phyloP scores from a whole-genome alignment of 2,797 vertebrate genomes.

The Labeo calbasu region DNA sequence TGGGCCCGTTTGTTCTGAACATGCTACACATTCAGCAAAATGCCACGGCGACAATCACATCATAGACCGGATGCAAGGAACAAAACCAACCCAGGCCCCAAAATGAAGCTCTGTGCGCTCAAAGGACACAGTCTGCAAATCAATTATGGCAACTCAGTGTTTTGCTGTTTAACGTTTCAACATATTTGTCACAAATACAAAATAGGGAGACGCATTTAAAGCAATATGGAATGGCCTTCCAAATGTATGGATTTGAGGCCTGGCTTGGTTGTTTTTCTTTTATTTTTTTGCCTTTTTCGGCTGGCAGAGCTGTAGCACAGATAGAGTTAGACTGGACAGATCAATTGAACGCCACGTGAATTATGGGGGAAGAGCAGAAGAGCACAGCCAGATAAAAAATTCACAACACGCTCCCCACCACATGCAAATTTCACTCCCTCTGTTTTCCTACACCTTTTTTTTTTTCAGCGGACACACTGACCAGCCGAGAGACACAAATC shows the following conservation, averaged over 20 bases:
- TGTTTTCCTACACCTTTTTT: conserved; percentile 12
- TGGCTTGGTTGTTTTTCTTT: conserved; percentile 41
- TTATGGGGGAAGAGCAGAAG: conserved; percentile 14
- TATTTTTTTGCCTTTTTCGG: conserved; percentile 13
- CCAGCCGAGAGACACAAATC: conserved; percentile 54
- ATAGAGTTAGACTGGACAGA: conserved; percentile 39
- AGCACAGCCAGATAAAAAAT: conserved; percentile 39
- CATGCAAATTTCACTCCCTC: conserved; percentile 22
- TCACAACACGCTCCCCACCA: conserved; percentile 27
- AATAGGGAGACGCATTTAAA: not conserved
- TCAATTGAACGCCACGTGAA: conserved; percentile 35
- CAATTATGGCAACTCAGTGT: not conserved
- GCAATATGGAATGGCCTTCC: conserved; percentile 69
- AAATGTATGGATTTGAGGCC: conserved; percentile 36
- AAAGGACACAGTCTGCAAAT: not conserved
- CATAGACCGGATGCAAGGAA: conserved; percentile 48
- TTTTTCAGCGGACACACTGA: conserved; percentile 18
- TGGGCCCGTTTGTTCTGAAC: conserved; percentile 68
- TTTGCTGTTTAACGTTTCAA: not conserved
- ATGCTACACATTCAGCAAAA: conserved; percentile 76
- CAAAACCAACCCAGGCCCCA: conserved; percentile 53
- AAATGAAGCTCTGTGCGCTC: conserved; percentile 23
- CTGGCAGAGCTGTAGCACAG: conserved; percentile 53
- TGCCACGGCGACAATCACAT: conserved; percentile 67
- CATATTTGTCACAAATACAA: not conserved